phyloP scores from a whole-genome alignment of 2,888 invertebrate genomes.

The Caenorhabditis drosophilae region DNA sequence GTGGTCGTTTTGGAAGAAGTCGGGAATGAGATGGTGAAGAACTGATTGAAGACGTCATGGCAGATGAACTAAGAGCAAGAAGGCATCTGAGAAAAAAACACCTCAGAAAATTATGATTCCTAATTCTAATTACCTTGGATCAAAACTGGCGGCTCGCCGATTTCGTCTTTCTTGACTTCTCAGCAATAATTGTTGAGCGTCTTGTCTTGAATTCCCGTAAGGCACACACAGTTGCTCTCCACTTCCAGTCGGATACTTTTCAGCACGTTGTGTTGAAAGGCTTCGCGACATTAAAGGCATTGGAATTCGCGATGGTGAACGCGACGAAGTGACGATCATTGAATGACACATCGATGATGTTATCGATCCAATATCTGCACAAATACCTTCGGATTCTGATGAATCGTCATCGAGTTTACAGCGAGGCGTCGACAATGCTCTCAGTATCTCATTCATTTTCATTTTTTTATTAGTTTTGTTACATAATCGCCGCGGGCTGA shows the following conservation, averaged over 20 bases:
- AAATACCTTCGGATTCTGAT: slow-evolving; percentile 36
- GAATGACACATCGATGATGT: slow-evolving; percentile 21
- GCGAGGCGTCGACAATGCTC: too few relatives aligned
- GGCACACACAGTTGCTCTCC: slow-evolving; percentile 39
- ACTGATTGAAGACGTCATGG: slow-evolving; percentile 11
- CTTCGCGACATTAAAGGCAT: slow-evolving; percentile 42
- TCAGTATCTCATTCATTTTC: too few relatives aligned
- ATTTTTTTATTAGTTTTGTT: too few relatives aligned
- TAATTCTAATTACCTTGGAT: slow-evolving; percentile 21
- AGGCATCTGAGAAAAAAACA: slow-evolving; percentile 25
- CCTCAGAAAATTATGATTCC: too few relatives aligned
- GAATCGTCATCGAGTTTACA: too few relatives aligned
- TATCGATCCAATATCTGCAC: slow-evolving; percentile 27
- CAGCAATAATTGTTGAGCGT: slow-evolving; percentile 26
- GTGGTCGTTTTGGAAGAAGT: slow-evolving; percentile 22
- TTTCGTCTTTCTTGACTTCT: slow-evolving; percentile 33
- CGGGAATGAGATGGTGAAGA: slow-evolving; percentile 10
- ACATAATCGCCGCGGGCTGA: slow-evolving; percentile 67
- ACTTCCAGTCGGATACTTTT: slow-evolving; percentile 21
- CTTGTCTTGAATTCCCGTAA: slow-evolving; percentile 12
- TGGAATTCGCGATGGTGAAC: slow-evolving; percentile 35
- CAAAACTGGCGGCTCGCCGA: slow-evolving; percentile 29
- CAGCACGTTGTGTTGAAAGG: slow-evolving; percentile 5
- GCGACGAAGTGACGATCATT: slow-evolving; percentile 11
- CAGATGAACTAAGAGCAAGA: slow-evolving; percentile 9